Evolutionary conservation across 2,797 vertebrate genomes (phyloP).

Genomic region (Pseudomugil gertrudae): DNA sequence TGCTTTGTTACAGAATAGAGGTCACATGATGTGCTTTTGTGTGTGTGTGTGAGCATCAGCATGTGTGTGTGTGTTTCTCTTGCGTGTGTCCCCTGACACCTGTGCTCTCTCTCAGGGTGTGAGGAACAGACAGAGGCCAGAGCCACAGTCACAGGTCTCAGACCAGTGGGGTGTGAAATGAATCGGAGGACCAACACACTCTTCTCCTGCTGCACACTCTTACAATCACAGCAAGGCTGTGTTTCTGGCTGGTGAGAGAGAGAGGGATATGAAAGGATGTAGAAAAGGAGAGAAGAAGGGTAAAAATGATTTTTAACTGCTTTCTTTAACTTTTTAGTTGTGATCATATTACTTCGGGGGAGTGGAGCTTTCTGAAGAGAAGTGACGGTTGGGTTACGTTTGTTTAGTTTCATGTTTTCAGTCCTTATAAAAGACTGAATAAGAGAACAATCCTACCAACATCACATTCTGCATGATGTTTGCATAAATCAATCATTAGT

Average conservation of each 20-base stretch:
- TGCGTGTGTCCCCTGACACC: constrained; percentile 71
- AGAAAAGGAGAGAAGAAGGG: constrained; percentile 30
- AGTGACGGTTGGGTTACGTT: constrained; percentile 18
- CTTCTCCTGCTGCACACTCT: constrained; percentile 42
- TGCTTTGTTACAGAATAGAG: constrained; percentile 58
- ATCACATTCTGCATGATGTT: not conserved
- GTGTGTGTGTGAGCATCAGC: constrained; percentile 26
- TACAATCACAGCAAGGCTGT: constrained; percentile 28
- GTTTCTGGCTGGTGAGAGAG: constrained; percentile 11
- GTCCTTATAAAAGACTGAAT: constrained; percentile 10
- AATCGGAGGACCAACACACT: constrained; percentile 68
- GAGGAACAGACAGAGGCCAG: constrained; percentile 73
- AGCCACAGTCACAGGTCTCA: constrained; percentile 78
- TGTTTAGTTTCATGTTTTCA: constrained; percentile 25
- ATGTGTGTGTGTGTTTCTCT: constrained; percentile 42
- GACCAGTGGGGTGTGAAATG: constrained; percentile 82
- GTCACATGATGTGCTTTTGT: constrained; percentile 48
- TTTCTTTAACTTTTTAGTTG: constrained; percentile 12
- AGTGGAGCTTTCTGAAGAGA: constrained; percentile 33
- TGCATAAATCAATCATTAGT: not conserved
- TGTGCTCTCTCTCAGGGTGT: constrained; percentile 73
- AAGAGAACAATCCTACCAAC: constrained; percentile 4
- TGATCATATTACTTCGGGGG: constrained; percentile 19
- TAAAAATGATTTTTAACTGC: constrained; percentile 1
- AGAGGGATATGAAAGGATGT: constrained; percentile 2